These are phyloP conservation scores for Hemiscyllium ocellatum DNA, from an alignment of 2,113 vertebrate genomes.

Conservation along the genomic window DNA sequence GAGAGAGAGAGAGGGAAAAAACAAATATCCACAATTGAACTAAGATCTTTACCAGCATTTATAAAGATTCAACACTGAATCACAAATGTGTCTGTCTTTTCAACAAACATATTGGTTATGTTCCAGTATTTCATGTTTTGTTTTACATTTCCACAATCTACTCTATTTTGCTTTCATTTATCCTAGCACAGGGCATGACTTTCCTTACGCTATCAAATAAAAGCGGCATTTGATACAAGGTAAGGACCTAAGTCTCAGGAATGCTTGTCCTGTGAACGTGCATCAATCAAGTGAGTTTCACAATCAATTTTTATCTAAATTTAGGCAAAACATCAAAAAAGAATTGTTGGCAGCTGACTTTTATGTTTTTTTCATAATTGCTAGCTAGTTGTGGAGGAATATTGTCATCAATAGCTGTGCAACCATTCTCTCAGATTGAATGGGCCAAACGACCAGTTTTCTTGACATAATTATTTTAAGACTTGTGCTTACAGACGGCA, in stretches of 20 bases:
- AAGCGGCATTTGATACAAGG: background rate
- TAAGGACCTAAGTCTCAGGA: background rate
- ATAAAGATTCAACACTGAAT: background rate
- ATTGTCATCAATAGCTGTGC: background rate
- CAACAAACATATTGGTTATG: background rate
- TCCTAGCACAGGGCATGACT: background rate
- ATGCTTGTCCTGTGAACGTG: background rate
- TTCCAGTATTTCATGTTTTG: background rate
- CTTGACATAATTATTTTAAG: background rate
- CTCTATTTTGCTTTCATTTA: background rate
- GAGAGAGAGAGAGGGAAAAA: background rate
- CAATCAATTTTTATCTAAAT: background rate
- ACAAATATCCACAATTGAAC: background rate
- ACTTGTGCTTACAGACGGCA: background rate
- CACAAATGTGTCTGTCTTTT: background rate
- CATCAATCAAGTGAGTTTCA: background rate
- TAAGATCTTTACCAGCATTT: background rate
- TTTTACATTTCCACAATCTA: background rate
- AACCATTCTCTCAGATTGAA: background rate
- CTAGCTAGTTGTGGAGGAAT: background rate
- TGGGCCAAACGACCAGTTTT: background rate
- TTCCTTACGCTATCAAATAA: background rate
- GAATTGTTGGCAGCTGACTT: background rate
- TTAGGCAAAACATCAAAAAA: background rate
- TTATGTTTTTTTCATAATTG: background rate